Percentiles rank a stretch among this genome's conserved stretches.
These are phyloP conservation scores for Eilema caniola DNA, from an alignment of 2,888 invertebrate genomes.

Conservation along the genomic window DNA sequence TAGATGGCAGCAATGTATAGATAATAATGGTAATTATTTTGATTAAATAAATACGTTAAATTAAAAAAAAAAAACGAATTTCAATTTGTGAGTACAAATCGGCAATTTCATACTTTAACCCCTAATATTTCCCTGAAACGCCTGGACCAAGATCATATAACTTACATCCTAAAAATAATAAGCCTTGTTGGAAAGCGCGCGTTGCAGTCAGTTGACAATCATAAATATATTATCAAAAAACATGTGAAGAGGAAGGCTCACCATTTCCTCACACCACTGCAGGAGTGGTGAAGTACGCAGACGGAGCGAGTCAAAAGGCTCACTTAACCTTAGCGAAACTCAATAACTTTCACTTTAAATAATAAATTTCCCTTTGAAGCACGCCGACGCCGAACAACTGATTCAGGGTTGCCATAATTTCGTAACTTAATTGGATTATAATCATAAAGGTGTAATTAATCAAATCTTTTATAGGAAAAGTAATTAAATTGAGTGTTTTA, in stretches of 20 bases:
- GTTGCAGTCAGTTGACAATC: constrained; percentile 10
- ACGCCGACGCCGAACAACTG: constrained; percentile 73
- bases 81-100: no score
- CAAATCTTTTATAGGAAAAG: constrained; percentile 29
- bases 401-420: constrained; percentile 71
- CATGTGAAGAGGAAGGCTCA: constrained; percentile 62
- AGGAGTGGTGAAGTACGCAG: constrained; percentile 36
- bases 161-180: neutral
- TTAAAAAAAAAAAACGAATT: no score
- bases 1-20: no score
- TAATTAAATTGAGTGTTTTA: constrained; percentile 15
- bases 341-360: constrained; percentile 85
- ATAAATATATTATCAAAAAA: constrained; percentile 55
- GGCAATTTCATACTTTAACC: no score
- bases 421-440: constrained; percentile 57
- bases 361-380: constrained; percentile 83
- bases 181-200: neutral
- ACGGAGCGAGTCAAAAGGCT: constrained; percentile 79
- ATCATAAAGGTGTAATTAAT: constrained; percentile 50
- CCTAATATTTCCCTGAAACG: no score
- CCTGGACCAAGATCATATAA: neutral
- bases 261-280: constrained; percentile 65
- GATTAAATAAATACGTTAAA: no score
- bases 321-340: constrained; percentile 85
- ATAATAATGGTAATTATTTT: no score